A percentile compares a stretch with the other conserved stretches of the same genome.
Conservation (phyloP, 2,797 vertebrate species). For the Crossoptilon crossoptilon region DNA sequence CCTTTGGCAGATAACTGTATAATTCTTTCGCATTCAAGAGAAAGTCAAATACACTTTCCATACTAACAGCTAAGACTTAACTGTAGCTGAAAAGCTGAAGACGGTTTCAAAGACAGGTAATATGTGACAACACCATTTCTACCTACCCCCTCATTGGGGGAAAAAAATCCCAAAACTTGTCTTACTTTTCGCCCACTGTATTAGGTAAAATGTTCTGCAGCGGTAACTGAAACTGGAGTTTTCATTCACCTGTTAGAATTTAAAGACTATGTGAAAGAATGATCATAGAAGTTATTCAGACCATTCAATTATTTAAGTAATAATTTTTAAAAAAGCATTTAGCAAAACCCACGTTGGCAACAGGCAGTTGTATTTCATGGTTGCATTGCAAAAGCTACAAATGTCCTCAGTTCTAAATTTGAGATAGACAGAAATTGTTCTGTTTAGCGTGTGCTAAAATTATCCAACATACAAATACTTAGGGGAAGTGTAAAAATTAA, state of each 20-base stretch:
- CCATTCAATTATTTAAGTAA: neutral
- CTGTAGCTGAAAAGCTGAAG: slow-evolving; percentile 52
- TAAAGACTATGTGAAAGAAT: slow-evolving; percentile 15
- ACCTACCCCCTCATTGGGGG: neutral
- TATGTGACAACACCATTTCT: slow-evolving; percentile 38
- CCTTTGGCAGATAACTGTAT: neutral
- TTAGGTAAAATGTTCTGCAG: neutral
- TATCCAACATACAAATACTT: slow-evolving; percentile 54
- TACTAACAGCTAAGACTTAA: slow-evolving; percentile 28
- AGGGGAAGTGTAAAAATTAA: slow-evolving; percentile 65
- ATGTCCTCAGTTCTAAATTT: slow-evolving; percentile 56
- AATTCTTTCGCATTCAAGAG: slow-evolving; percentile 33
- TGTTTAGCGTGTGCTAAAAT: slow-evolving; percentile 59
- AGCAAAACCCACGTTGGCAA: neutral
- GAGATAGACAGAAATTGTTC: slow-evolving; percentile 52
- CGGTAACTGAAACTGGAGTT: slow-evolving; percentile 18
- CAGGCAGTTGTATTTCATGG: slow-evolving; percentile 51
- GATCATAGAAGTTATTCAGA: neutral
- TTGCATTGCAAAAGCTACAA: slow-evolving; percentile 35
- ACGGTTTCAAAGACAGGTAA: slow-evolving; percentile 50
- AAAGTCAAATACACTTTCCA: slow-evolving; percentile 21
- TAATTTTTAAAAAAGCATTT: neutral
- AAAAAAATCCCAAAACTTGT: neutral
- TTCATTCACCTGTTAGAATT: slow-evolving; percentile 20
- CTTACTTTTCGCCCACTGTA: neutral